Evolutionary conservation across 2,888 invertebrate genomes (phyloP), one percentile per base, ranked within the genome.

Genomic region (Gasteruption jaculator): DNA sequence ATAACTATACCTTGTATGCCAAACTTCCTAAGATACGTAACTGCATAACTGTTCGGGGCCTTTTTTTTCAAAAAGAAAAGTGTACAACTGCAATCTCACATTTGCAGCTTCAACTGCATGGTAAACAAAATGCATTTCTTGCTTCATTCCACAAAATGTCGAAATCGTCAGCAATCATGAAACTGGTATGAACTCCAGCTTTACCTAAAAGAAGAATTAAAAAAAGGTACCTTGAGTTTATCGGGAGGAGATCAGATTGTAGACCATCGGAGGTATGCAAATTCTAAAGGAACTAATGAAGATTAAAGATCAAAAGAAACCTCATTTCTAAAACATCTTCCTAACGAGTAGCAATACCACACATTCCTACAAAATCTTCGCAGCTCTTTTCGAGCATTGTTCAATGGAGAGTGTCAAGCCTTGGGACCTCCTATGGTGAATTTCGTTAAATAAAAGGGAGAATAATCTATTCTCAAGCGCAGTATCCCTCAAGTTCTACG

Each of bases 241-340:
- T 61, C 57, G 55, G 50, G 48, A 51, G 31, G 53, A 56, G 66
- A 67, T 68, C 67, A 66, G 66, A 67, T 67, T 65, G 67, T 58
- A 55, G 54, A 45, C n/a, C 52, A 53, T 47, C 50, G 50, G 56
- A 37, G 64, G 61, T 65, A 68, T 68, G 67, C 67, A 68, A 68
- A 68, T 67, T 52, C 54, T 56, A 56, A 63, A 56, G 53, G 58
- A 63, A 64, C 66, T 68, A 68, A 67, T 68, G 67, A 68, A 68
- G 67, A 66, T 68, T 68, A 67, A 68, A 64, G 64, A 65, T 60
- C 48, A 46, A 53, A 56, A 53, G 57, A 53, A 34, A 16, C 55
- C 60, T 65, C 59, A 58, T 67, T 66, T 65, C 59, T 53, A 55
- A 65, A 66, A 65, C 62, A 61, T 63, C 54, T 59, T 55, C 47